A percentile compares a stretch with the other conserved stretches of the same genome.
Evolutionary conservation across 2,113 vertebrate species (phyloP).

Genomic region (Phocoena phocoena): DNA sequence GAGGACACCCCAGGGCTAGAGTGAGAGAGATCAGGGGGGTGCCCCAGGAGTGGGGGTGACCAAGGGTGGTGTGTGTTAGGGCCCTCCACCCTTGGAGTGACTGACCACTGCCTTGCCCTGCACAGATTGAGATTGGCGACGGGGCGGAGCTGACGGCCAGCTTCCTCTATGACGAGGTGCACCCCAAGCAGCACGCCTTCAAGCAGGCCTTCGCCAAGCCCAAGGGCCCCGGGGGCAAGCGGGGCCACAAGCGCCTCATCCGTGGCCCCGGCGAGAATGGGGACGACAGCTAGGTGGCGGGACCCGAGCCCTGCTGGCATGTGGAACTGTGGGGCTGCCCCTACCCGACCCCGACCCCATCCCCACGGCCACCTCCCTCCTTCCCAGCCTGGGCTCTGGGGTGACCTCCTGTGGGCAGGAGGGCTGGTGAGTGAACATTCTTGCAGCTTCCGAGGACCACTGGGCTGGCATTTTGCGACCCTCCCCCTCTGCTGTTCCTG

Average conservation of each 20-base stretch:
- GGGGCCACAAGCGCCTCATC: constrained; percentile 96
- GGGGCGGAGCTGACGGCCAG: constrained; percentile 94
- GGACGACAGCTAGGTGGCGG: constrained; percentile 90
- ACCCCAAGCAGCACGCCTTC: constrained; percentile 96
- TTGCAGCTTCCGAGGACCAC: neutral
- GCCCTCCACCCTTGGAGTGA: neutral
- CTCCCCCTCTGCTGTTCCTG: neutral
- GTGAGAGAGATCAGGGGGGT: neutral
- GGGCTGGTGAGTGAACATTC: neutral
- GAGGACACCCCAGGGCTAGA: neutral
- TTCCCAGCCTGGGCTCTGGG: neutral
- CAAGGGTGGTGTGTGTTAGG: neutral
- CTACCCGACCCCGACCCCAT: neutral
- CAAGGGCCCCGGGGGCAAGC: constrained; percentile 94
- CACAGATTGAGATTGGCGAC: constrained; percentile 95
- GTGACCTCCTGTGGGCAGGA: neutral
- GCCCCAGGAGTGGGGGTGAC: neutral
- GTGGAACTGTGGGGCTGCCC: constrained; percentile 39
- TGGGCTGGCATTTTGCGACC: constrained; percentile 6
- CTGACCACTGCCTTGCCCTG: neutral
- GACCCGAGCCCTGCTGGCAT: neutral
- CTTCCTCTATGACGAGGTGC: constrained; percentile 97
- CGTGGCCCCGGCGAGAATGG: constrained; percentile 93
- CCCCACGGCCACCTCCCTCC: constrained; percentile 59
- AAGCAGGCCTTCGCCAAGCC: constrained; percentile 98